Conservation (phyloP, 2,113 vertebrate species). For the human region GRCh38 chr3:191763001-191763500, state of each 20-base stretch:
- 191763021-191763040: background rate
- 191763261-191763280: background rate
- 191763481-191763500: no score
- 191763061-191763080: background rate
- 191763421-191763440: no score
- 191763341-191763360: background rate
- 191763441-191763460: no score
- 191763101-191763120: background rate
- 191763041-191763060: accelerated
- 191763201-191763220: background rate
- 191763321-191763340: background rate
- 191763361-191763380: no score
- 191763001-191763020: background rate
- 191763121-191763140: background rate
- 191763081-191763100: background rate
- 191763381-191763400: no score
- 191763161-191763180: background rate
- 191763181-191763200: background rate
- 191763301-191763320: background rate
- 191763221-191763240: background rate
- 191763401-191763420: no score
- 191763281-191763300: background rate
- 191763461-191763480: no score
- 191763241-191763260: background rate
- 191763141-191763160: background rate